Percentiles rank a stretch among this genome's conserved stretches.
These are phyloP conservation scores for Hydrolagus colliei DNA, from an alignment of 2,797 vertebrate species.

Conservation along the genomic window DNA sequence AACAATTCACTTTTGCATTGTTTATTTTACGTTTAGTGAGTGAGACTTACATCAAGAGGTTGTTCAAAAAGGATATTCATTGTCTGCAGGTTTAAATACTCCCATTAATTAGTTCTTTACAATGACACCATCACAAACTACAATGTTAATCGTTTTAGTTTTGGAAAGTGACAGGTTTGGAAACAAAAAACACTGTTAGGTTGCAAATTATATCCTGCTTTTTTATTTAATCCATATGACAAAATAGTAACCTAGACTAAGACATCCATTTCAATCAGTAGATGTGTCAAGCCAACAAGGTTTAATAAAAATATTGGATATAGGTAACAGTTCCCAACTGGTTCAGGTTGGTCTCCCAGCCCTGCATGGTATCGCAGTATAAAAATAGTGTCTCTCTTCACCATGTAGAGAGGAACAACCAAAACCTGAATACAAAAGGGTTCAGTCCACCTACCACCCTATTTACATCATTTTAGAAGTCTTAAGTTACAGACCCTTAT, in stretches of 20 bases:
- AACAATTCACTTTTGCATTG: constrained; percentile 28
- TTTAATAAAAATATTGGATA: constrained; percentile 68
- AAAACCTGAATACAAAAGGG: constrained; percentile 52
- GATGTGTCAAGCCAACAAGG: constrained; percentile 62
- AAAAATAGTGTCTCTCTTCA: constrained; percentile 69
- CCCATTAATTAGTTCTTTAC: constrained; percentile 24
- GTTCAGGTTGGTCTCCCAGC: constrained; percentile 52
- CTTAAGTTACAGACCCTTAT: constrained; percentile 49
- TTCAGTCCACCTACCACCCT: constrained; percentile 49
- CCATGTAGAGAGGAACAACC: constrained; percentile 56
- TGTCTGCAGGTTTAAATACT: constrained; percentile 26
- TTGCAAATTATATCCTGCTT: constrained; percentile 57
- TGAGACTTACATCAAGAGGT: constrained; percentile 29
- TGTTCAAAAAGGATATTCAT: constrained; percentile 26
- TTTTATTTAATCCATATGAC: constrained; percentile 70
- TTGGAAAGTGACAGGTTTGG: constrained; percentile 26
- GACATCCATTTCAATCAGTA: constrained; percentile 66
- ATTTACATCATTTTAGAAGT: constrained; percentile 59
- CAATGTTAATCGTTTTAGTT: constrained; percentile 16
- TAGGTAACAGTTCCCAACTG: constrained; percentile 55
- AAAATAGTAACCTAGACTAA: constrained; percentile 69
- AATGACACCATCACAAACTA: constrained; percentile 27
- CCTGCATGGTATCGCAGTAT: constrained; percentile 57
- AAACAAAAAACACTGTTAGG: constrained; percentile 30
- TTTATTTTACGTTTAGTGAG: constrained; percentile 28